phyloP scores from a whole-genome alignment of 2,113 vertebrate genomes.

The Triplophysa siluroides region DNA sequence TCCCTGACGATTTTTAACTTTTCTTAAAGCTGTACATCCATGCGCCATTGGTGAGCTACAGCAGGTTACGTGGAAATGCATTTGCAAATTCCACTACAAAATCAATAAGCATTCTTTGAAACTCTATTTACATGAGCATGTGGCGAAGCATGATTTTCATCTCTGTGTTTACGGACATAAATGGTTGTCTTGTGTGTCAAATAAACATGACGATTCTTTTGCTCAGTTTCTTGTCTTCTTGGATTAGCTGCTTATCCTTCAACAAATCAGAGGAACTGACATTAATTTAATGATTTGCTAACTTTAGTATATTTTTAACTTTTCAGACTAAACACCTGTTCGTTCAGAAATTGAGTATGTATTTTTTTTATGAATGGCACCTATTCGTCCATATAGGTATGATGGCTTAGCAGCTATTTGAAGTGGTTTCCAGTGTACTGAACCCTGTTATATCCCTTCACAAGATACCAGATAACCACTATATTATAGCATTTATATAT shows the following conservation, averaged over 20 bases:
- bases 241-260: neutral
- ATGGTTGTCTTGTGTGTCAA: constrained; percentile 2
- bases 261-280: too few species aligned
- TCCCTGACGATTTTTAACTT: neutral
- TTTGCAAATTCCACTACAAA: neutral
- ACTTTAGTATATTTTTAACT: too few species aligned
- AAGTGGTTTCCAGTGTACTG: neutral
- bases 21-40: neutral
- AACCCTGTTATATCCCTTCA: neutral
- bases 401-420: neutral
- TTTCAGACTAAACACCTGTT: neutral
- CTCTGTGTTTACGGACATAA: neutral
- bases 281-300: neutral
- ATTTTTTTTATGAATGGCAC: neutral
- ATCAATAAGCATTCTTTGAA: neutral
- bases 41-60: neutral
- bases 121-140: neutral
- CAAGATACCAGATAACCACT: neutral
- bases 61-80: neutral
- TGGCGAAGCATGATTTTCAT: neutral
- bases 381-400: too few species aligned
- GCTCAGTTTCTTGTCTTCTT: neutral
- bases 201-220: neutral
- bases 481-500: constrained; percentile 13
- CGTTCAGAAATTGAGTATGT: neutral